A percentile compares a stretch with the other conserved stretches of the same genome.
Conservation (phyloP, 2,888 invertebrate genomes). For the Papilio protenor region DNA sequence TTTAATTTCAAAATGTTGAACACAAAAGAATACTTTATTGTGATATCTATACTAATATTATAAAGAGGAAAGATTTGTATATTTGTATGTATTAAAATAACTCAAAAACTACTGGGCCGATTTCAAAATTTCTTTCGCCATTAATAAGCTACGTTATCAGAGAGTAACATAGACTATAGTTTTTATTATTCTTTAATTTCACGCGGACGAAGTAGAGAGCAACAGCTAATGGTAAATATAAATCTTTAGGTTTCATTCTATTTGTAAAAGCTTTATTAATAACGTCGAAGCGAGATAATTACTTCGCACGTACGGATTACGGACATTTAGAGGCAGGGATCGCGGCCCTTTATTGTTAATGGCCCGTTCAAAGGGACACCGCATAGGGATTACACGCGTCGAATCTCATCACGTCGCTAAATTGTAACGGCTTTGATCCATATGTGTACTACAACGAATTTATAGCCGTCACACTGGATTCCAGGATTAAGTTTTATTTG, state of each 20-base stretch:
- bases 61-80: too few species aligned
- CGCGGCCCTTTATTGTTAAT: conserved; percentile 60
- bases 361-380: conserved; percentile 51
- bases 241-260: conserved; percentile 33
- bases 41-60: too few species aligned
- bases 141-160: too few species aligned
- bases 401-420: conserved; percentile 25
- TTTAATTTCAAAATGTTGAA: background rate
- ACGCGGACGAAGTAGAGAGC: background rate
- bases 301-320: conserved; percentile 62
- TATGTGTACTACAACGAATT: conserved; percentile 32
- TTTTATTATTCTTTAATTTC: too few species aligned
- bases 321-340: conserved; percentile 64
- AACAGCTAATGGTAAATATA: background rate
- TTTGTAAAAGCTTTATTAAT: conserved; percentile 43
- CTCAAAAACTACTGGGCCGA: too few species aligned
- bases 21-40: too few species aligned
- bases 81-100: too few species aligned
- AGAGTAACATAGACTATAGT: too few species aligned
- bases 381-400: conserved; percentile 48
- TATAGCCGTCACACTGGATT: conserved; percentile 27
- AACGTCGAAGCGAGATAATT: conserved; percentile 61
- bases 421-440: conserved; percentile 26
- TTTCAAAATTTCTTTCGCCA: too few species aligned
- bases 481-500: conserved; percentile 5